These are phyloP conservation scores for Hipposideros larvatus DNA, from an alignment of 2,797 vertebrate species.

Conservation along the genomic window DNA sequence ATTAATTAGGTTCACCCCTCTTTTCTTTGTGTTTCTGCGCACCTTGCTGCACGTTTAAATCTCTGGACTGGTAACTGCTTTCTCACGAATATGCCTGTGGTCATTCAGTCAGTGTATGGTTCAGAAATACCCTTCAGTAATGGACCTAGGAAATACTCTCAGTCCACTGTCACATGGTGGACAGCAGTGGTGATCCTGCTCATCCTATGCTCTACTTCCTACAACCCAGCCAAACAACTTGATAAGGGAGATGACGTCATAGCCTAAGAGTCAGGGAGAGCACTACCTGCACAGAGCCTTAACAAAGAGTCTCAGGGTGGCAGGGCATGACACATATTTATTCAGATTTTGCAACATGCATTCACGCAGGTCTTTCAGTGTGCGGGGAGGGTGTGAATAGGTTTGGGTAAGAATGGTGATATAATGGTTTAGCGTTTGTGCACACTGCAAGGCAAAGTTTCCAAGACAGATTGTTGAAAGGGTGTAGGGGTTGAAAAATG, in stretches of 20 bases:
- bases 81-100: neutral
- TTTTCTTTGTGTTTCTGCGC: neutral
- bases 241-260: neutral
- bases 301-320: neutral
- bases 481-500: neutral
- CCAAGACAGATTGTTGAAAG: neutral
- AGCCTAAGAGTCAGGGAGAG: neutral
- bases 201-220: neutral
- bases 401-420: neutral
- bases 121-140: neutral
- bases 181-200: neutral
- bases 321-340: neutral
- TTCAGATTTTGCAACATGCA: neutral
- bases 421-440: neutral
- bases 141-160: neutral
- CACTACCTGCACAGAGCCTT: neutral
- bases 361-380: neutral
- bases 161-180: neutral
- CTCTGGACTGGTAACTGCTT: neutral
- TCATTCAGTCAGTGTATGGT: neutral
- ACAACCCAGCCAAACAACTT: neutral
- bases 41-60: neutral
- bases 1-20: neutral
- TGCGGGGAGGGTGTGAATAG: neutral
- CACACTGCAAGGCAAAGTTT: neutral